Conservation (phyloP, 1,140 invertebrate species). For the Argopecten irradians region DNA sequence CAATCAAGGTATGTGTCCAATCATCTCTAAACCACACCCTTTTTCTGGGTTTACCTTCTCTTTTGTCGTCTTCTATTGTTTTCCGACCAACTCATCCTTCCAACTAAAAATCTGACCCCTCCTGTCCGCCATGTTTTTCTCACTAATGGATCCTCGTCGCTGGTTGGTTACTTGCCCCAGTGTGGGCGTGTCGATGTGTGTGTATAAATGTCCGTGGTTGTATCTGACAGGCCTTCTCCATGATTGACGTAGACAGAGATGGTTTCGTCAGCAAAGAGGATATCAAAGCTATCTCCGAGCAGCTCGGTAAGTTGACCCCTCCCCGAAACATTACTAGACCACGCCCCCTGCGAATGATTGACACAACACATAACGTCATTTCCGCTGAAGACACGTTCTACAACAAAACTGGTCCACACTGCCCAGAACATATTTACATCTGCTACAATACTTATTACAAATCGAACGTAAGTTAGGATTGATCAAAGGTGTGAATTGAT, state of each 20-base stretch:
- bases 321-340: background rate
- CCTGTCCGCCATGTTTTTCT: background rate
- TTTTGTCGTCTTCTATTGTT: background rate
- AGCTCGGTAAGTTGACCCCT: background rate
- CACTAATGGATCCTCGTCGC: background rate
- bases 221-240: conserved; percentile 15
- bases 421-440: background rate
- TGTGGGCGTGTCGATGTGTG: background rate
- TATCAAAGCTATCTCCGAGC: conserved; percentile 4
- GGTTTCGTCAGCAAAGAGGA: conserved; percentile 6
- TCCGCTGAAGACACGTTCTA: background rate
- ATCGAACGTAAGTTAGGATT: background rate
- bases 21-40: background rate
- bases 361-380: background rate
- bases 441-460: background rate
- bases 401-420: background rate
- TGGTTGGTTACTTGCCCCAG: background rate
- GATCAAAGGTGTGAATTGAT: conserved; percentile 1
- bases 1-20: no score
- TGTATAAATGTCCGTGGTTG: background rate
- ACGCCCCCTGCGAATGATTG: background rate
- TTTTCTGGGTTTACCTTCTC: background rate
- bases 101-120: no score
- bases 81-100: background rate
- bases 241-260: conserved; percentile 21